Base-by-base conservation (phyloP, 2,888 invertebrate species). In the Linnaemya tessellans region DNA sequence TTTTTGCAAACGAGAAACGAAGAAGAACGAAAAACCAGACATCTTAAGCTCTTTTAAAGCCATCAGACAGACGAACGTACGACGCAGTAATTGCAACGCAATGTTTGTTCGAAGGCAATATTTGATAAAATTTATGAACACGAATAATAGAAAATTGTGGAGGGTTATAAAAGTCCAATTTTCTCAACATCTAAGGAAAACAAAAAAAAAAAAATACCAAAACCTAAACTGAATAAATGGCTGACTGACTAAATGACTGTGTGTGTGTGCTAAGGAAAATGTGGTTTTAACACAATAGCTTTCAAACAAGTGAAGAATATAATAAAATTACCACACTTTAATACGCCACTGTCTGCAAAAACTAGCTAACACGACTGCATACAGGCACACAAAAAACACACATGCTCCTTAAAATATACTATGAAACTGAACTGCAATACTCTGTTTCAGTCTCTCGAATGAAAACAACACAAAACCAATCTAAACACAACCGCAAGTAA, bases 41-140 rank as follows among this genome's bases (percentile, higher is more conserved):
- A 84, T 80, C 86, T 84, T 86, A 86, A 86, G 86, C 86, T 77
- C n/a, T 74, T 43, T 79, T 74, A 80, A 78, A 74, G 85, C 65
- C 79, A 75, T 41, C 75, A 77, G 20, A 79, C 46, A 58, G 73
- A 78, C 56, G 58, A 8, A 68, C 58, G 30, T 38, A 25, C 13
- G 54, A 67, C 11, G n/a, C 41, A 67, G 49, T 22, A 71, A 54
- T 56, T 83, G 64, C 60, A 60, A 49, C 13, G 60, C 38, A 70
- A 13, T 65, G 71, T 51, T 49, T 43, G 46, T 68, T 62, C 51
- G 38, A 64, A 84, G 86, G 79, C 87, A 87, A 84, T 83, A 84
- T 86, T 86, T 87, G 85, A 83, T 87, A 86, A 88, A 90, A 90
- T 91, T 91, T 90, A 90, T 90, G 91, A 91, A 90, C 91, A 90